phyloP scores from a whole-genome alignment of 1,140 invertebrate genomes.

The Brachionus manjavacas region DNA sequence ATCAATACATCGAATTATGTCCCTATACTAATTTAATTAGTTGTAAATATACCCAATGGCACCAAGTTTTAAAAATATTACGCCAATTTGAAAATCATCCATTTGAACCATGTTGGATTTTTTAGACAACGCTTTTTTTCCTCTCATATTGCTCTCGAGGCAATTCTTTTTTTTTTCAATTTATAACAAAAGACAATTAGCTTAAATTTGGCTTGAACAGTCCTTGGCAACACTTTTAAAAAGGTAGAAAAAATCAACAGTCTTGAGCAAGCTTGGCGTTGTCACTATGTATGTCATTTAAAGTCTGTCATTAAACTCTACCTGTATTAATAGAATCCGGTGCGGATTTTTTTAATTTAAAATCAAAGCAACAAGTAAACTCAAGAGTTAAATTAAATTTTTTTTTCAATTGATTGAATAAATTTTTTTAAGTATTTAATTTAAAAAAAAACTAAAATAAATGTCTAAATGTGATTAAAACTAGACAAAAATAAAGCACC shows the following conservation, averaged over 20 bases:
- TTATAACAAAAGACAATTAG: conserved; percentile 28
- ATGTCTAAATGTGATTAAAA: background rate
- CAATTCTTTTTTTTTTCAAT: background rate
- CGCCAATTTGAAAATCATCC: conserved; percentile 25
- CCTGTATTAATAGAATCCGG: background rate
- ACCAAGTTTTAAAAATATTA: background rate
- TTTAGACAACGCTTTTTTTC: conserved; percentile 6
- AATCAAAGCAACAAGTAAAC: background rate
- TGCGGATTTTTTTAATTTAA: background rate
- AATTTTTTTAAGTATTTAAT: no score
- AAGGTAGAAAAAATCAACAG: background rate
- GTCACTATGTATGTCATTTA: background rate
- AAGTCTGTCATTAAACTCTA: background rate
- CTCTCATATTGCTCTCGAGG: background rate
- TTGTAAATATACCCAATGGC: background rate
- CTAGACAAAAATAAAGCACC: background rate
- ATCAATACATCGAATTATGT: conserved; percentile 5
- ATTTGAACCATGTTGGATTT: background rate
- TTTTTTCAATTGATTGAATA: no score
- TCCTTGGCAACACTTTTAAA: conserved; percentile 28
- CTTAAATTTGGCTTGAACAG: background rate
- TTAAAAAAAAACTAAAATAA: background rate
- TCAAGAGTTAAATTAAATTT: background rate
- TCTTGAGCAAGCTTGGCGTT: background rate
- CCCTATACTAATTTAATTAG: background rate